Conservation (phyloP, 2,113 vertebrate species). For the Felis chaus region DNA sequence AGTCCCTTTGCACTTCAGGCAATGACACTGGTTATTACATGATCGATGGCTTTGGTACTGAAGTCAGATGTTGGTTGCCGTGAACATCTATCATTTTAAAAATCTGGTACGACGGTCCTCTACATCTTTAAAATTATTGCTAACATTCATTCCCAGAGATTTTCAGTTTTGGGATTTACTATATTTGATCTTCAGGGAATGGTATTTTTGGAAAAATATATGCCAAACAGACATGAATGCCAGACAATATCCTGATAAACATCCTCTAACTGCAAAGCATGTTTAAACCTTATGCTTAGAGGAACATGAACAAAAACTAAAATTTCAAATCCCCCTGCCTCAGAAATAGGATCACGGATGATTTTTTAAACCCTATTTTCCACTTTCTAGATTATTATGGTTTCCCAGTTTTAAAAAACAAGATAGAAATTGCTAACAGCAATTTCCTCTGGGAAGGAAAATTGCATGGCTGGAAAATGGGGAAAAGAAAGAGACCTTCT, state of each 20-base stretch:
- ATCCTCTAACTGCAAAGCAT: conserved; percentile 21
- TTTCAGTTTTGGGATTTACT: conserved; percentile 55
- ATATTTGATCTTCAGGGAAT: conserved; percentile 53
- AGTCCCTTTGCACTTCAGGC: conserved; percentile 27
- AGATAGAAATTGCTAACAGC: conserved; percentile 46
- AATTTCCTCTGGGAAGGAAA: conserved; percentile 32
- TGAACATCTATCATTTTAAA: conserved; percentile 56
- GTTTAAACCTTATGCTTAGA: conserved; percentile 39
- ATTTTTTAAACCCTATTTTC: conserved; percentile 54
- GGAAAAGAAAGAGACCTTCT: neutral
- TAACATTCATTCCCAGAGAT: conserved; percentile 52
- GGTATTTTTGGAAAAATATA: conserved; percentile 54
- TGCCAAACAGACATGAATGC: conserved; percentile 39
- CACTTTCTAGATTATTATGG: conserved; percentile 45
- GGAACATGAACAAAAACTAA: conserved; percentile 50
- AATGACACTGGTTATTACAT: conserved; percentile 22
- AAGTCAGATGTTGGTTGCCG: conserved; percentile 42
- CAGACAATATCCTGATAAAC: conserved; percentile 57
- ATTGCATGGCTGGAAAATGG: neutral
- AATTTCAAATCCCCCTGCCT: conserved; percentile 52
- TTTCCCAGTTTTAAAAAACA: conserved; percentile 34
- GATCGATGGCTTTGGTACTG: conserved; percentile 7
- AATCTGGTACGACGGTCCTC: conserved; percentile 46
- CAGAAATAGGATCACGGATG: conserved; percentile 49
- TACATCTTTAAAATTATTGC: conserved; percentile 52